Base-by-base conservation (phyloP, 2,113 vertebrate species). In the Smithornis capensis region DNA sequence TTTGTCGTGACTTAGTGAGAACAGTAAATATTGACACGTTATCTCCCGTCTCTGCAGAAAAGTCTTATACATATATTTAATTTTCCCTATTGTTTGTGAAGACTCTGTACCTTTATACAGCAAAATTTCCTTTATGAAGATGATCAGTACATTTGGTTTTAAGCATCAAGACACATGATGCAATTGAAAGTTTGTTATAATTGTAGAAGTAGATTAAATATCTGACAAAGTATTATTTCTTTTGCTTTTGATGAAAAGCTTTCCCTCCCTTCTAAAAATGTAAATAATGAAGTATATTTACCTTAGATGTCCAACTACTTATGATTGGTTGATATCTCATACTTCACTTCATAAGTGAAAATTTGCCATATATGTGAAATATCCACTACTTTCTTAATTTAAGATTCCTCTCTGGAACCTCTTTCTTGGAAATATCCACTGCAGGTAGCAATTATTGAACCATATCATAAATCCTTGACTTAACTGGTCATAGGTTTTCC, bases 1-100 rank as follows among this genome's bases (percentile, higher is more conserved):
- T 94, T 87, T 53, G 9, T n/a, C 50, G 47, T 80, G 87, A 83
- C 90, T 83, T 95, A 83, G 63, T 55, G 64, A 89, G 90, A 93
- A 86, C 71, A 95, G 50, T 86, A 94, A 85, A 88, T 96, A 81
- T 81, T 95, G 75, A 70, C 75, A 50, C 7, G 9, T 47, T 85
- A 19, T 83, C 75, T 93, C 55, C 38, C 55, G 27, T 88, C 35
- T 82, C 78, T 77, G 60, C 19, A 57, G 33, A 47, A 31, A 91
- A 69, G 45, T 40, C 70, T 87, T 83, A 33, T 21, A 70, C 18
- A 5, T 67, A 1, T 71, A 49, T 74, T 89, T 87, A 53, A 73
- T 76, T 94, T 87, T 83, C 67, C 27, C n/a, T 64, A 5, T 84
- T 78, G n/a, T 81, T 83, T 89, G 22, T 53, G 71, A 79, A n/a